A percentile compares a stretch with the other conserved stretches of the same genome.
These are phyloP conservation scores for Uloborus diversus DNA, from an alignment of 1,140 invertebrate genomes.

Conservation along the genomic window DNA sequence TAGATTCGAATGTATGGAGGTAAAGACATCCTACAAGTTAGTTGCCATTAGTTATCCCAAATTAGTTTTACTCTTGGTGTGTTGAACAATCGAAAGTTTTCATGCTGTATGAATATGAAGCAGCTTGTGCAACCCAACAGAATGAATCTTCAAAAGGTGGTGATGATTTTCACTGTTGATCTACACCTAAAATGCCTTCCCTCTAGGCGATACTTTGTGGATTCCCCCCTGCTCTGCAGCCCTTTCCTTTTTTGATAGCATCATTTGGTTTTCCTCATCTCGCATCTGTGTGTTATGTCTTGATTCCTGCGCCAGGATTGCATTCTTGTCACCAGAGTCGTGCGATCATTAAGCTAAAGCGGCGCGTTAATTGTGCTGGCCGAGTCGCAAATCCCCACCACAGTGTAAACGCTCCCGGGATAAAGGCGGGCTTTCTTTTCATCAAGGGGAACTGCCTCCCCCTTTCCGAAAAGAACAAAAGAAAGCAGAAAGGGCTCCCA, in stretches of 20 bases:
- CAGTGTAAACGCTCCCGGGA: slow-evolving; percentile 34
- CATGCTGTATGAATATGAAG: too few species aligned
- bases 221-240: neutral
- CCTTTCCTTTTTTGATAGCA: slow-evolving; percentile 36
- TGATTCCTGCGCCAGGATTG: neutral
- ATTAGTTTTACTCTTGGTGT: too few species aligned
- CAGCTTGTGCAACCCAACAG: too few species aligned
- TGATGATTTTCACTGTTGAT: too few species aligned
- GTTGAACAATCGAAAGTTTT: too few species aligned
- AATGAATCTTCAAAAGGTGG: too few species aligned
- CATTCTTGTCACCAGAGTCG: slow-evolving; percentile 32
- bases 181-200: neutral
- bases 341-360: slow-evolving; percentile 42
- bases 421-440: slow-evolving; percentile 50
- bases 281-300: slow-evolving; percentile 45
- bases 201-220: neutral
- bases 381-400: slow-evolving; percentile 26
- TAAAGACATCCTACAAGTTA: too few species aligned
- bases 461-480: slow-evolving; percentile 29
- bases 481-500: slow-evolving; percentile 24
- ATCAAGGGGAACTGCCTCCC: slow-evolving; percentile 22
- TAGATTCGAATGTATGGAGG: too few species aligned
- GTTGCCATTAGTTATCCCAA: too few species aligned
- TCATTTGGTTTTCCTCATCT: slow-evolving; percentile 29
- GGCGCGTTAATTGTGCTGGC: slow-evolving; percentile 41